phyloP scores from a whole-genome alignment of 2,113 vertebrate species.

The Carollia perspicillata region DNA sequence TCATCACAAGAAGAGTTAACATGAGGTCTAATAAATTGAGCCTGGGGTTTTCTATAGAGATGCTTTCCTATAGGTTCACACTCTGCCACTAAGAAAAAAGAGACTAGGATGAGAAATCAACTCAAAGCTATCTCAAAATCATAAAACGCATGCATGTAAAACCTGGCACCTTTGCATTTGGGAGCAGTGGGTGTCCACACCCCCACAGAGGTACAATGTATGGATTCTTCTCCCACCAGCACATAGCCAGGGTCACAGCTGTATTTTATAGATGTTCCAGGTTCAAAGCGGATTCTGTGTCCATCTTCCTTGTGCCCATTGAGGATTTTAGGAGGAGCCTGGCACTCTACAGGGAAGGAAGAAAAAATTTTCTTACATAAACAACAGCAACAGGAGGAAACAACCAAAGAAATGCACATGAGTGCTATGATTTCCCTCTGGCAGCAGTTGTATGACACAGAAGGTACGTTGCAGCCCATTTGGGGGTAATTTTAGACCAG shows the following conservation, averaged over 20 bases:
- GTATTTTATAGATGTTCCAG: conserved; percentile 67
- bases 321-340: conserved; percentile 59
- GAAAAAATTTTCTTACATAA: background rate
- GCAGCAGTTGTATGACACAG: background rate
- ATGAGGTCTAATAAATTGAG: conserved; percentile 21
- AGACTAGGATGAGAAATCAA: background rate
- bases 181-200: conserved; percentile 50
- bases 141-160: background rate
- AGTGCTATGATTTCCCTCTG: background rate
- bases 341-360: conserved; percentile 52
- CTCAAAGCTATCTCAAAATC: background rate
- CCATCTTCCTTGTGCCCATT: conserved; percentile 48
- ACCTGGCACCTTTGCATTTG: conserved; percentile 60
- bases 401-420: background rate
- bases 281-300: background rate
- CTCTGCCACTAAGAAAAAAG: conserved; percentile 46
- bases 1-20: conserved; percentile 53
- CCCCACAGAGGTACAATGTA: conserved; percentile 58
- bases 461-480: background rate
- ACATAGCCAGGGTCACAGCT: conserved; percentile 64
- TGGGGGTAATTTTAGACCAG: background rate
- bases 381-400: background rate
- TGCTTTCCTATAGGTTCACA: conserved; percentile 49
- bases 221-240: conserved; percentile 43
- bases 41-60: conserved; percentile 46